Evolutionary conservation across 1,140 invertebrate genomes (phyloP).

Genomic region (Megathymus violae): DNA sequence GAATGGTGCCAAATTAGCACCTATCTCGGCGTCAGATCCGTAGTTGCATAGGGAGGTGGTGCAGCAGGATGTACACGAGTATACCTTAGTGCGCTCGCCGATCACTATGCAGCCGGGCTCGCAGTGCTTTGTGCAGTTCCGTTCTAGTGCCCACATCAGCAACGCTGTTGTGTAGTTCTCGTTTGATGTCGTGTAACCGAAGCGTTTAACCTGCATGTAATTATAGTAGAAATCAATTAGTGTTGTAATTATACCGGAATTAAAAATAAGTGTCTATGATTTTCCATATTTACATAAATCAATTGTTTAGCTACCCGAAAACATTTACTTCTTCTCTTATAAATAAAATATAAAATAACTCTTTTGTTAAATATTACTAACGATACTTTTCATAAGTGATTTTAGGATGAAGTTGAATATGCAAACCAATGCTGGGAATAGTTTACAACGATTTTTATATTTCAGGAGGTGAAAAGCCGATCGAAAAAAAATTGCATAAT

Average conservation of each 20-base stretch:
- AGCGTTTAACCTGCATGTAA: constrained; percentile 88
- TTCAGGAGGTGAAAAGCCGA: too few relatives aligned
- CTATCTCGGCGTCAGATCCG: constrained; percentile 81
- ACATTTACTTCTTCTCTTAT: too few relatives aligned
- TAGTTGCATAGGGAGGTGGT: constrained; percentile 90
- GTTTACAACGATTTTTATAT: too few relatives aligned
- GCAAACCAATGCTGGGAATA: too few relatives aligned
- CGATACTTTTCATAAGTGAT: too few relatives aligned
- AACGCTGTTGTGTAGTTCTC: constrained; percentile 90
- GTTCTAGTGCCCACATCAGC: constrained; percentile 92
- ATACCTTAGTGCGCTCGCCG: constrained; percentile 92
- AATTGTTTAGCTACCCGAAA: too few relatives aligned
- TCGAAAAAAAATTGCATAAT: constrained; percentile 1
- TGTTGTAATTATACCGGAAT: background rate
- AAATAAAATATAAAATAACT: too few relatives aligned
- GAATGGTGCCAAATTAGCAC: background rate
- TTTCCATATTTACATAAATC: too few relatives aligned
- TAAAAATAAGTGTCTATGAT: too few relatives aligned
- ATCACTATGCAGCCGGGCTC: constrained; percentile 94
- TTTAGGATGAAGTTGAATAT: too few relatives aligned
- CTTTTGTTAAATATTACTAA: too few relatives aligned
- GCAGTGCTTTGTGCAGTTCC: constrained; percentile 92
- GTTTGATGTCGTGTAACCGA: constrained; percentile 92
- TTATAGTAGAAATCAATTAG: background rate
- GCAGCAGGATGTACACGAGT: constrained; percentile 93